Percentiles rank a stretch among this genome's conserved stretches.
Conservation (phyloP, 2,797 vertebrate species). For the Aldrovandia affinis region DNA sequence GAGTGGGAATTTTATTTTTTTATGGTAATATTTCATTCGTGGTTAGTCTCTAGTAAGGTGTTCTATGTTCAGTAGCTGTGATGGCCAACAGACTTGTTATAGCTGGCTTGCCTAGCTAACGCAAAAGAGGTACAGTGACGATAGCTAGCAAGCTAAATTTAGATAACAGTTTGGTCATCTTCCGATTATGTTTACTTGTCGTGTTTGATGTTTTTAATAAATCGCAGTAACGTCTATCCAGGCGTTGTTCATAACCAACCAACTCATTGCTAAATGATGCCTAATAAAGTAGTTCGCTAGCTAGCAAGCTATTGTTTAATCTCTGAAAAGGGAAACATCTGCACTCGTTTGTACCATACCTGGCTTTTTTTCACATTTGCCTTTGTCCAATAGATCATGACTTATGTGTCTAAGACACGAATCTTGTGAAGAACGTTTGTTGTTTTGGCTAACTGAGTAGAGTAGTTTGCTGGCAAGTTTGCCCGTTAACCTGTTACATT, state of each 20-base stretch:
- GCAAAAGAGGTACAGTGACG: constrained; percentile 15
- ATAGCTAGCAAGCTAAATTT: constrained; percentile 5
- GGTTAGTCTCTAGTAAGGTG: background rate
- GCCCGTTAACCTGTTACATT: too few relatives aligned
- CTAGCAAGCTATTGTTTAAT: constrained; percentile 55
- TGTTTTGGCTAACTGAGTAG: too few relatives aligned
- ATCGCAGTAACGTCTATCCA: too few relatives aligned
- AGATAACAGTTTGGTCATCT: constrained; percentile 3
- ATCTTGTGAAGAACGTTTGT: too few relatives aligned
- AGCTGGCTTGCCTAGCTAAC: constrained; percentile 41
- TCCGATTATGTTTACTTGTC: background rate
- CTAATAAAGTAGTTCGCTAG: background rate
- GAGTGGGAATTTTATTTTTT: constrained; percentile 44
- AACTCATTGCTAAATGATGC: background rate
- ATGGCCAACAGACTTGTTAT: background rate
- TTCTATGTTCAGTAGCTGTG: background rate
- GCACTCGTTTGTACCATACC: background rate
- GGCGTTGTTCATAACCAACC: background rate
- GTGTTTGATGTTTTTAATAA: constrained; percentile 16
- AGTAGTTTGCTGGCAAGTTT: too few relatives aligned
- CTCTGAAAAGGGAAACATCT: background rate
- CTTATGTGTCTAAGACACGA: too few relatives aligned
- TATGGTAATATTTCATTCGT: background rate
- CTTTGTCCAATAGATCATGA: too few relatives aligned
- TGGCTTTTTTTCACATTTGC: too few relatives aligned